phyloP scores from a whole-genome alignment of 2,797 vertebrate species.

The Myripristis jacobus region DNA sequence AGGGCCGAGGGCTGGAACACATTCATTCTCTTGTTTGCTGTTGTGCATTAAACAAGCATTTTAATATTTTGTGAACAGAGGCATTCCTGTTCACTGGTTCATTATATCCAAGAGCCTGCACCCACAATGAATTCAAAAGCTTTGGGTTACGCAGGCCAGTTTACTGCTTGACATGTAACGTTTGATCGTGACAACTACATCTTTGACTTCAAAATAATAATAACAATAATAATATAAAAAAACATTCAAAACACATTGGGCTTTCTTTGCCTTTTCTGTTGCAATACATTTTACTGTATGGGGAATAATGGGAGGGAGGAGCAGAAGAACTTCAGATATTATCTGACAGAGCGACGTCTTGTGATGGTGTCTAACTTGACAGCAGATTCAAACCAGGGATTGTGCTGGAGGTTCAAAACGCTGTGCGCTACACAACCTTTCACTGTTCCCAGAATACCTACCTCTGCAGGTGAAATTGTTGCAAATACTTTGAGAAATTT shows the following conservation, averaged over 20 bases:
- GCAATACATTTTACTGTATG: not conserved
- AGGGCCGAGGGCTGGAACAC: not conserved
- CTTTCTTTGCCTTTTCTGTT: not conserved
- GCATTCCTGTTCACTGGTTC: too few relatives aligned
- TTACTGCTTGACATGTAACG: too few relatives aligned
- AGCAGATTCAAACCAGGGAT: not conserved
- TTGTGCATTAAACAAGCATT: constrained; percentile 9
- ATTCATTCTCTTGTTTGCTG: constrained; percentile 1
- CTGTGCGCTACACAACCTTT: not conserved
- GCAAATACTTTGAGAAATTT: not conserved
- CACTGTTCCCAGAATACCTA: not conserved
- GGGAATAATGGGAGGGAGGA: not conserved
- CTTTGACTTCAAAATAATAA: not conserved
- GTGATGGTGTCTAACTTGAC: not conserved
- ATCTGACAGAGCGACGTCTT: not conserved
- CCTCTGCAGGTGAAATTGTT: not conserved
- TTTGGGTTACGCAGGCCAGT: too few relatives aligned
- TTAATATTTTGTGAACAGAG: too few relatives aligned
- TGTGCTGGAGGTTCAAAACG: not conserved
- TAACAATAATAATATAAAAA: not conserved
- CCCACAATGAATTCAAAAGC: too few relatives aligned
- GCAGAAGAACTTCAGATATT: not conserved
- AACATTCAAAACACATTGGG: not conserved
- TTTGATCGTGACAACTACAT: not conserved
- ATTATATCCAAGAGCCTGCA: too few relatives aligned